Conservation (phyloP, 2,113 vertebrate species). For the Morone saxatilis region DNA sequence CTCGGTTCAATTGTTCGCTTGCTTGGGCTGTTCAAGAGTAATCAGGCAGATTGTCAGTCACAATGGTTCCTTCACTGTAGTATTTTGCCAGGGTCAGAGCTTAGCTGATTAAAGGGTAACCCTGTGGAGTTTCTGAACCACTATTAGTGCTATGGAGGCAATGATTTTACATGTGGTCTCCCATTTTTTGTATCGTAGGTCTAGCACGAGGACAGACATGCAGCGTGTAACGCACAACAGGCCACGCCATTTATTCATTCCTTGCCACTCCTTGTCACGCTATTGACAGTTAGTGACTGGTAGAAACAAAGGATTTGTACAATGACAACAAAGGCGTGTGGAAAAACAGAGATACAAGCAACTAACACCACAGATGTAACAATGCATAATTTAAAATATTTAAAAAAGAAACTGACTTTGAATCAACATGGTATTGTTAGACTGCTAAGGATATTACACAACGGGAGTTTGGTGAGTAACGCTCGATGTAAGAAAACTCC, state of each 20-base stretch:
- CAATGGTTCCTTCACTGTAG: background rate
- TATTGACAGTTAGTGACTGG: too few relatives aligned
- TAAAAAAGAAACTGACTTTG: background rate
- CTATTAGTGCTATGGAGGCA: background rate
- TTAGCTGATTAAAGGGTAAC: background rate
- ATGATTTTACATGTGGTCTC: background rate
- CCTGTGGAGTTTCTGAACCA: background rate
- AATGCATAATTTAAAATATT: background rate
- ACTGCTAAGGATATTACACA: background rate
- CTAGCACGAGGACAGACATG: too few relatives aligned
- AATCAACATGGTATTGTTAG: background rate
- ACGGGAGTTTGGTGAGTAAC: background rate
- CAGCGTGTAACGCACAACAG: background rate
- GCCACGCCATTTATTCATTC: background rate
- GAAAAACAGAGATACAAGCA: too few relatives aligned
- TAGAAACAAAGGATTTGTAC: background rate
- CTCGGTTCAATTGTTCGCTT: constrained; percentile 13
- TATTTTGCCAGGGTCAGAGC: background rate
- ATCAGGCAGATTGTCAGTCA: background rate
- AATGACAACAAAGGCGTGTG: background rate
- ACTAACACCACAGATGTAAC: background rate
- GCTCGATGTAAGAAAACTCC: background rate
- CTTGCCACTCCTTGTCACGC: background rate
- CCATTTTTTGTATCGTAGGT: background rate
- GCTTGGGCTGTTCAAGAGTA: background rate